These are phyloP conservation scores for Anarrhichthys ocellatus DNA, from an alignment of 2,113 vertebrate genomes.

Conservation along the genomic window DNA sequence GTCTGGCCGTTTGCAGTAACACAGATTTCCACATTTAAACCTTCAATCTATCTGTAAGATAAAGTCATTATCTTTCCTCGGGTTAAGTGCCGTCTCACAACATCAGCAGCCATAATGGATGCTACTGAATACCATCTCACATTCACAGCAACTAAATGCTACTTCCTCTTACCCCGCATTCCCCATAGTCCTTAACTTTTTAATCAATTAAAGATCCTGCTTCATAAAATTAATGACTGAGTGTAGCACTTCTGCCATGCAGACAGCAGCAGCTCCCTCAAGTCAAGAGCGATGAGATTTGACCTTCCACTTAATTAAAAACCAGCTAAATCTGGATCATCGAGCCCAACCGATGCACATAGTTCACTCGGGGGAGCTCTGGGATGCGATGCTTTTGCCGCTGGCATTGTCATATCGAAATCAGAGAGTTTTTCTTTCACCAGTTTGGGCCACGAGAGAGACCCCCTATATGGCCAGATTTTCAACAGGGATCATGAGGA, in stretches of 20 bases:
- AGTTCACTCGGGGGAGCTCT: conserved; percentile 51
- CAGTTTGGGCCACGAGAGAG: conserved; percentile 53
- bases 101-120: conserved; percentile 24
- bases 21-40: background rate
- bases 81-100: conserved; percentile 15
- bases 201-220: conserved; percentile 79
- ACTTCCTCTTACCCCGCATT: conserved; percentile 41
- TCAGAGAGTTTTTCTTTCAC: conserved; percentile 61
- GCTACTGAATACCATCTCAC: conserved; percentile 13
- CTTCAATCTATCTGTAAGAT: background rate
- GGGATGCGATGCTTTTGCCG: conserved; percentile 79
- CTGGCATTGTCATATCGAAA: conserved; percentile 82
- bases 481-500: conserved; percentile 59
- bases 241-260: conserved; percentile 72
- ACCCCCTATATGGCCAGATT: conserved; percentile 49
- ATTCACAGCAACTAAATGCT: conserved; percentile 49
- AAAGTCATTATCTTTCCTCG: conserved; percentile 6
- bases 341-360: conserved; percentile 51
- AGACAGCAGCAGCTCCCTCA: conserved; percentile 79
- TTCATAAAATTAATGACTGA: conserved; percentile 81
- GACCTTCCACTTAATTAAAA: conserved; percentile 86
- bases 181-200: conserved; percentile 76
- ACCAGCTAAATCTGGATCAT: conserved; percentile 82
- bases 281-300: conserved; percentile 79
- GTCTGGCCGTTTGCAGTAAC: background rate